Evolutionary conservation across 2,888 invertebrate genomes (phyloP).

Genomic region (Meandrusa payeni): DNA sequence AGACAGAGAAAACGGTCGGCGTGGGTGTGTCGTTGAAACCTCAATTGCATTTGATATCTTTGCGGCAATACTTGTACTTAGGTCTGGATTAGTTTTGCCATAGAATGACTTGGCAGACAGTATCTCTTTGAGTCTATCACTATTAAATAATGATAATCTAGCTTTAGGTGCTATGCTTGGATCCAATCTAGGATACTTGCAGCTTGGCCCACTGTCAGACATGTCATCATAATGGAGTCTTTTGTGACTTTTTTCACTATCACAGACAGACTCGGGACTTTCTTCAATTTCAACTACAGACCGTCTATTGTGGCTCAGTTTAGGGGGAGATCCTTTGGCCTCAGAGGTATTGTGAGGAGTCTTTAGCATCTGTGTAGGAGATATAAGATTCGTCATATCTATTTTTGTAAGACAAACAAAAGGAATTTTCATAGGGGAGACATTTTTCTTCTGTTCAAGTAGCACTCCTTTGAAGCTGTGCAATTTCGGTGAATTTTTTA

Average conservation of each 20-base stretch:
- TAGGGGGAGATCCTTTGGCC: slow-evolving; percentile 60
- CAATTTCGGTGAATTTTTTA: slow-evolving; percentile 58
- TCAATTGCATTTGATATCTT: slow-evolving; percentile 61
- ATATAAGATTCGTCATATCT: slow-evolving; percentile 53
- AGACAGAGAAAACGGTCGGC: slow-evolving; percentile 47
- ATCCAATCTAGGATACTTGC: slow-evolving; percentile 62
- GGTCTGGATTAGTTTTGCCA: slow-evolving; percentile 67
- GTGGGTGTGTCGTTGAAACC: slow-evolving; percentile 41
- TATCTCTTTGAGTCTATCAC: slow-evolving; percentile 67
- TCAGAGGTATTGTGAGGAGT: slow-evolving; percentile 66
- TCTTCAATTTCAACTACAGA: slow-evolving; percentile 57
- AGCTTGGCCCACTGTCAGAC: slow-evolving; percentile 50
- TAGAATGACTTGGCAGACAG: slow-evolving; percentile 80
- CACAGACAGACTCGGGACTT: slow-evolving; percentile 61
- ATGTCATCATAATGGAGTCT: slow-evolving; percentile 59
- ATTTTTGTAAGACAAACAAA: slow-evolving; percentile 61
- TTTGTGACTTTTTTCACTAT: slow-evolving; percentile 64
- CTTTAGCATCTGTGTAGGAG: slow-evolving; percentile 65
- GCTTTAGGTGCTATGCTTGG: slow-evolving; percentile 60
- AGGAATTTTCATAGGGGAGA: slow-evolving; percentile 52
- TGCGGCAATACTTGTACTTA: slow-evolving; percentile 50
- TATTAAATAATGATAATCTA: slow-evolving; percentile 65
- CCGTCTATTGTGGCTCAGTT: slow-evolving; percentile 56
- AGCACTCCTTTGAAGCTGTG: slow-evolving; percentile 66
- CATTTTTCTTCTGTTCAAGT: slow-evolving; percentile 61